A percentile compares a stretch with the other conserved stretches of the same genome.
phyloP scores from a whole-genome alignment of 2,888 invertebrate species.

The Himalopsyche tibetana region DNA sequence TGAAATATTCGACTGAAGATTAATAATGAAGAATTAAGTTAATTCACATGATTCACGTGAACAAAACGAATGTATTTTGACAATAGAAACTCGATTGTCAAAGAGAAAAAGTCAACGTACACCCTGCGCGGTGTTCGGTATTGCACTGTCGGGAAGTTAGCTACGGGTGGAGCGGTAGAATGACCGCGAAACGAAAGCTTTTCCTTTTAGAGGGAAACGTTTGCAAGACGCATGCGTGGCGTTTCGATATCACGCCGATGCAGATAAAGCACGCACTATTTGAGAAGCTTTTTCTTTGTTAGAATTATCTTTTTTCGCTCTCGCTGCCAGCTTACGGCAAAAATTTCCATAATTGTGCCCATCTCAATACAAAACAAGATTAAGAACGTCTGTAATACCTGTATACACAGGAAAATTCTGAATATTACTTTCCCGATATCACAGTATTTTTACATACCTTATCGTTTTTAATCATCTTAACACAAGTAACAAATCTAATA shows the following conservation, averaged over 20 bases:
- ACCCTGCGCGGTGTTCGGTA: conserved; percentile 35
- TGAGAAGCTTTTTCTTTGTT: conserved; percentile 10
- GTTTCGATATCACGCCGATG: neutral
- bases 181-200: conserved; percentile 52
- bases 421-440: too few species aligned
- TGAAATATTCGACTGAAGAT: neutral
- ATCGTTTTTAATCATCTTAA: too few species aligned
- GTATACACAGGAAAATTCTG: neutral
- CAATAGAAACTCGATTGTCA: neutral
- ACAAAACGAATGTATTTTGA: neutral
- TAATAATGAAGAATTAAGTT: neutral
- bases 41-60: neutral
- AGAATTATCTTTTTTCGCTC: neutral
- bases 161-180: conserved; percentile 45
- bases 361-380: neutral
- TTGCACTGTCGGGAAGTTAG: conserved; percentile 48
- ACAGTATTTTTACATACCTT: too few species aligned
- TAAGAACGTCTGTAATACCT: neutral
- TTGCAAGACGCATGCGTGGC: conserved; percentile 19
- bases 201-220: conserved; percentile 8
- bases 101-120: neutral
- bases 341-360: conserved; percentile 14
- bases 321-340: neutral
- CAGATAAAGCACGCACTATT: conserved; percentile 24
- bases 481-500: too few species aligned